Evolutionary conservation across 2,113 vertebrate species (phyloP), one percentile per base, ranked within the genome.

Genomic region (Ondatra zibethicus): DNA sequence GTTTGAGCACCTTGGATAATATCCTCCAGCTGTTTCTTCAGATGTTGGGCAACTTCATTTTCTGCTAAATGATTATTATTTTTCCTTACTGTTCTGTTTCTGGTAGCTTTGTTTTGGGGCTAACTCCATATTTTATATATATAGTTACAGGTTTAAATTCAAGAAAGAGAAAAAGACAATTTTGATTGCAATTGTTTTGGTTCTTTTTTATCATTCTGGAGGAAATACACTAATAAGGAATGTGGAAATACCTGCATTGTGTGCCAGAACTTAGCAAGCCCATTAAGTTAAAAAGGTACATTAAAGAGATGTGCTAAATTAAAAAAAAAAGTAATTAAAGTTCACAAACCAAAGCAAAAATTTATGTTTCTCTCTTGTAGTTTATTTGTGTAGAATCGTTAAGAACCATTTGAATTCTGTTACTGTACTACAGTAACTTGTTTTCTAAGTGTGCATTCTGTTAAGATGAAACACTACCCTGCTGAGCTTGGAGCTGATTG

Each of bases 321-420:
- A 96, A 95, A 77, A 88, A 92, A 95, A 72, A 68, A 97, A 95
- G n/a, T n/a, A n/a, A 89, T 70, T 73, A 82, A 95, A 96, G 77
- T 95, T 95, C 76, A 97, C 52, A 96, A 93, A 66, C 72, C 70
- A 90, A 90, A 96, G 86, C 31, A 95, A 47, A 80, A 88, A 87
- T 93, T 81, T 91, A 76, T 92, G 80, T 92, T 96, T 95, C 88
- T 95, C 75, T 96, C 27, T 58, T 87, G 86, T 80, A 88, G 61
- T 91, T 95, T 58, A 58, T 58, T 58, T 96, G 36, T 95, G 47
- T 82, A 75, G 45, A 47, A 42, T 94, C 73, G 84, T 90, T 97
- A 91, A 88, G 50, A 93, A 1, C 45, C 65, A 72, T 91, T 96
- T 96, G 91, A n/a, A n/a, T n/a, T n/a, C n/a, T n/a, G n/a, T n/a